Percentiles rank a stretch among this genome's conserved stretches.
phyloP scores from a whole-genome alignment of 2,797 vertebrate species.

The Onychomys arenicola region DNA sequence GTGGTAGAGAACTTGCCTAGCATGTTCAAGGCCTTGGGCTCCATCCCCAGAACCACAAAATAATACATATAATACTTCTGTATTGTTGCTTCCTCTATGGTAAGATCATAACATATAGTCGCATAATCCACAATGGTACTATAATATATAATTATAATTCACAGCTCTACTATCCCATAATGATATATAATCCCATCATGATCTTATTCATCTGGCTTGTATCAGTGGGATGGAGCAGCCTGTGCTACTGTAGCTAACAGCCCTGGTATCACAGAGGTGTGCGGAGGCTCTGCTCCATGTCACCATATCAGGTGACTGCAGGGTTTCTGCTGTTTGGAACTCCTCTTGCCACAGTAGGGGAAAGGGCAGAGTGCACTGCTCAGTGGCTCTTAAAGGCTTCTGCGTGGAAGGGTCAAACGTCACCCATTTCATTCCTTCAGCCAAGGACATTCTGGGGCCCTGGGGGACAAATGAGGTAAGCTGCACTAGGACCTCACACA shows the following conservation, averaged over 20 bases:
- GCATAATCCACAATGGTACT: background rate
- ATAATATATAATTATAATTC: background rate
- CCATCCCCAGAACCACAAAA: background rate
- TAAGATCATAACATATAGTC: background rate
- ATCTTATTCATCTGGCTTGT: background rate
- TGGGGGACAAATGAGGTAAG: background rate
- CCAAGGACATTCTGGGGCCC: background rate
- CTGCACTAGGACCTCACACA: too few relatives aligned
- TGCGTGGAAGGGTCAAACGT: background rate
- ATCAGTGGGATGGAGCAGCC: too few relatives aligned
- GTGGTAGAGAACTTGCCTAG: background rate
- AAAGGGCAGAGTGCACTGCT: background rate
- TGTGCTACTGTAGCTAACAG: background rate
- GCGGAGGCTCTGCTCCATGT: background rate
- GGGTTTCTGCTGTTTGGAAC: background rate
- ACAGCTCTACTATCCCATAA: background rate
- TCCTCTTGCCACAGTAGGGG: background rate
- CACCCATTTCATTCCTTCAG: background rate
- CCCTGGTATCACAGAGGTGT: accelerated
- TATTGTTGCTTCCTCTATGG: background rate
- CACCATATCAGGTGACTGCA: background rate
- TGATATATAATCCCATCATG: background rate
- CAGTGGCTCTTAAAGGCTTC: background rate
- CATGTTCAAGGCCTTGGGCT: background rate
- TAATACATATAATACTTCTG: background rate